Conservation (phyloP, 2,888 invertebrate genomes). For the Polyploca ridens region DNA sequence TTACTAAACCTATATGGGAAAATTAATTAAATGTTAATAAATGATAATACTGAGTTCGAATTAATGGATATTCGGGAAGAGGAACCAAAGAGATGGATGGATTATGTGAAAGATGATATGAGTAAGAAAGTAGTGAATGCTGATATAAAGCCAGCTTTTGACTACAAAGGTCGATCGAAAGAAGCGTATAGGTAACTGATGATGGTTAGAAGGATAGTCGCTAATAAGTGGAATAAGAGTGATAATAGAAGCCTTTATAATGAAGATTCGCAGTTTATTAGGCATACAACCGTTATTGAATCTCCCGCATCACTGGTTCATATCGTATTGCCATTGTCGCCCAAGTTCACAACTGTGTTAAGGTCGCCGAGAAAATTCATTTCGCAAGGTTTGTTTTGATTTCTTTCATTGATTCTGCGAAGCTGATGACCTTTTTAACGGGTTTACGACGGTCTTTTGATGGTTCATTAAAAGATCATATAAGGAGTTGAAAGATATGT, state of each 20-base stretch:
- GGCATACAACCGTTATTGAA: constrained; percentile 45
- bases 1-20: neutral
- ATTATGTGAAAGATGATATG: no score
- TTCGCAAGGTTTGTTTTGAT: constrained; percentile 60
- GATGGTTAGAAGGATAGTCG: no score
- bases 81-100: no score
- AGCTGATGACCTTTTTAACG: neutral
- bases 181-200: no score
- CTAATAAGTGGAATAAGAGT: no score
- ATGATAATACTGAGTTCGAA: no score
- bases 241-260: neutral
- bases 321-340: constrained; percentile 61
- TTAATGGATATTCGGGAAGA: no score
- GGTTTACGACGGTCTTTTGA: neutral
- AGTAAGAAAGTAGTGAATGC: no score
- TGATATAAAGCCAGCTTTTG: no score
- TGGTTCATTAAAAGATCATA: neutral
- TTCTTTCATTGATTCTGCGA: constrained; percentile 23
- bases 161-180: no score
- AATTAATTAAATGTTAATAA: no score
- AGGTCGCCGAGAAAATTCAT: constrained; percentile 56
- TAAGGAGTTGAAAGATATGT: neutral
- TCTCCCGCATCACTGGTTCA: constrained; percentile 72
- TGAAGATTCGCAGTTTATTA: neutral
- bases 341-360: constrained; percentile 71